Percentiles rank a stretch among this genome's conserved stretches.
These are phyloP conservation scores for Camelus dromedarius DNA, from an alignment of 2,113 vertebrate genomes.

Conservation along the genomic window DNA sequence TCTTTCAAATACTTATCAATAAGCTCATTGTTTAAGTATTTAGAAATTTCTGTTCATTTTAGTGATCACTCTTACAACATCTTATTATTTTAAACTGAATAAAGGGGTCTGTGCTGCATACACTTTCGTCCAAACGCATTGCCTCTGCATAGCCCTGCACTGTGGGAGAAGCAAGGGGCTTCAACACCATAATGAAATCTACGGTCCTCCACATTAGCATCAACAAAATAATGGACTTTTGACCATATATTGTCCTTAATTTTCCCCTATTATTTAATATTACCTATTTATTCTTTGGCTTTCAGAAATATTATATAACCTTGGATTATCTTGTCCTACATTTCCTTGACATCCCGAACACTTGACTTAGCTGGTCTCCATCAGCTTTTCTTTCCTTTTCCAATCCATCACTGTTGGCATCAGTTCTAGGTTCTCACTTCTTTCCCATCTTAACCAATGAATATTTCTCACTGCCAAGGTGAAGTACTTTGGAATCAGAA, in stretches of 20 bases:
- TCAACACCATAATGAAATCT: neutral
- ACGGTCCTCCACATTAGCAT: neutral
- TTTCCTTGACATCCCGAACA: neutral
- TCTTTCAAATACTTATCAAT: neutral
- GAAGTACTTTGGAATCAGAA: neutral
- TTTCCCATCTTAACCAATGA: neutral
- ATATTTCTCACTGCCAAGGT: neutral
- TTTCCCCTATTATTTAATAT: neutral
- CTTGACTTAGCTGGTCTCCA: neutral
- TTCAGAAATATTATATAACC: neutral
- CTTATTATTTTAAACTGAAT: neutral
- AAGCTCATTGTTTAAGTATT: neutral
- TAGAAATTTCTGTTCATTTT: neutral
- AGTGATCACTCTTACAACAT: neutral
- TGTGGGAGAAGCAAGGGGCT: neutral
- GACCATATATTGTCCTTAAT: neutral
- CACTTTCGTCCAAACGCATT: neutral
- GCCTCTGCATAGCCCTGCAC: neutral
- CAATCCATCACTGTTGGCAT: neutral
- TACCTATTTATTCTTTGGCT: neutral
- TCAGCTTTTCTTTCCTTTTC: neutral
- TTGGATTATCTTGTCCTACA: neutral
- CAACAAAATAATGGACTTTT: neutral
- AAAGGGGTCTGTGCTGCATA: neutral
- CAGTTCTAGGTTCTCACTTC: neutral